phyloP scores from a whole-genome alignment of 2,113 vertebrate genomes.

The Microtus montanus region DNA sequence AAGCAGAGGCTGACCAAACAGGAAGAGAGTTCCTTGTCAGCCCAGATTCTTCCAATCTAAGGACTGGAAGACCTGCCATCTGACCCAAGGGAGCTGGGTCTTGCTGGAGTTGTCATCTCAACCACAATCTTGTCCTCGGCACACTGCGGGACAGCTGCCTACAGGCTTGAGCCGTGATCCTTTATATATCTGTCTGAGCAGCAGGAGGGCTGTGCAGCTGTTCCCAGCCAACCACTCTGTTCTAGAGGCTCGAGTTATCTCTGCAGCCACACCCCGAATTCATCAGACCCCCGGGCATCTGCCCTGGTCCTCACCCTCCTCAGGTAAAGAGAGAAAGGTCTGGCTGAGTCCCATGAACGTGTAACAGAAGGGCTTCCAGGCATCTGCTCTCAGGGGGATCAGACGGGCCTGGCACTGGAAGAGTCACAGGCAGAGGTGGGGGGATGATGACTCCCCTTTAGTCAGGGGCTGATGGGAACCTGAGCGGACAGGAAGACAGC shows the following conservation, averaged over 20 bases:
- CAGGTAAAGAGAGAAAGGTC: not conserved
- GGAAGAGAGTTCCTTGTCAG: not conserved
- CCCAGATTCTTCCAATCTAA: not conserved
- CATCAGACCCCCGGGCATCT: not conserved
- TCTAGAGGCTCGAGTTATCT: no score
- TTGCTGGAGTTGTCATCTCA: not conserved
- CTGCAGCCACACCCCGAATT: not conserved
- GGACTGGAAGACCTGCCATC: not conserved
- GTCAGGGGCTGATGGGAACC: not conserved
- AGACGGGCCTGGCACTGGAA: not conserved
- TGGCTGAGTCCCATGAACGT: not conserved
- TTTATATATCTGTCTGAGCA: not conserved
- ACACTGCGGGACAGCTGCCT: not conserved
- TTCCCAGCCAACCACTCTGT: not conserved
- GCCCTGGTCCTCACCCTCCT: not conserved
- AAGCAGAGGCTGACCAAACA: not conserved
- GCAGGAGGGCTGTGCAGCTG: not conserved
- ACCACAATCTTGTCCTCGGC: not conserved
- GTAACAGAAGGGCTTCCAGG: not conserved
- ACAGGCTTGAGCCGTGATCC: not conserved
- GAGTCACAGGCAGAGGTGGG: not conserved
- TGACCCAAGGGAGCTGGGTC: not conserved
- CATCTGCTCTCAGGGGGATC: not conserved
- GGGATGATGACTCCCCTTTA: not conserved
- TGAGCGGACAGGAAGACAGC: not conserved